phyloP scores from a whole-genome alignment of 2,888 invertebrate species.

The Stenodera caucasica region DNA sequence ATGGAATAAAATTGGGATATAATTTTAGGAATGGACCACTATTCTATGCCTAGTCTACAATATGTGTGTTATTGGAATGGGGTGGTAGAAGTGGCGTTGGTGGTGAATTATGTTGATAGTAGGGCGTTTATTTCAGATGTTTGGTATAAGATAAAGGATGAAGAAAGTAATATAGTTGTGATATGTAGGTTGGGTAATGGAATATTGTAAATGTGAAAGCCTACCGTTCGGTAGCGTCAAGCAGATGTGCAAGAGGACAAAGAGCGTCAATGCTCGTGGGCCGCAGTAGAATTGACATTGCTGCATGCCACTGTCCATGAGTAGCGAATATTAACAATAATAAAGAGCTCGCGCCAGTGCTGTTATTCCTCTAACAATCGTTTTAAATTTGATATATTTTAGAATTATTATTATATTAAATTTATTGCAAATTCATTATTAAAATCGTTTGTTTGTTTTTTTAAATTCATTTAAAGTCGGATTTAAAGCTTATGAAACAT shows the following conservation, averaged over 20 bases:
- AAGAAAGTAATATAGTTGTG: neutral
- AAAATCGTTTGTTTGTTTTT: slow-evolving; percentile 23
- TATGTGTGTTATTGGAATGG: neutral
- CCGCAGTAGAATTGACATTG: slow-evolving; percentile 54
- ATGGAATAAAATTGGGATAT: too few relatives aligned
- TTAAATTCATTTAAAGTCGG: slow-evolving; percentile 27
- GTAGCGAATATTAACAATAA: slow-evolving; percentile 43
- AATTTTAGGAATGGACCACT: too few relatives aligned
- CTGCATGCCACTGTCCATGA: slow-evolving; percentile 55
- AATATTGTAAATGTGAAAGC: slow-evolving; percentile 27
- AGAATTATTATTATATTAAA: slow-evolving; percentile 26
- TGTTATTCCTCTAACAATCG: slow-evolving; percentile 41
- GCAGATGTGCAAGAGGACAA: slow-evolving; percentile 56
- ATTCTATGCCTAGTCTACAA: neutral
- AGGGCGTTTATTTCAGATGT: slow-evolving; percentile 10
- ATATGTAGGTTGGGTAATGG: too few relatives aligned
- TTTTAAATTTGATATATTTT: slow-evolving; percentile 34
- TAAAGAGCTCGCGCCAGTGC: slow-evolving; percentile 50
- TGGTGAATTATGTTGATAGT: neutral
- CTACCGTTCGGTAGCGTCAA: slow-evolving; percentile 57
- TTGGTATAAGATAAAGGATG: neutral
- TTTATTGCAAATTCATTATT: slow-evolving; percentile 32
- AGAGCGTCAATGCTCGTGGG: slow-evolving; percentile 54
- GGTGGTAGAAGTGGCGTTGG: too few relatives aligned
- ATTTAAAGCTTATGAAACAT: slow-evolving; percentile 30